Evolutionary conservation across 2,888 invertebrate species (phyloP).

Genomic region (Nomada flava): DNA sequence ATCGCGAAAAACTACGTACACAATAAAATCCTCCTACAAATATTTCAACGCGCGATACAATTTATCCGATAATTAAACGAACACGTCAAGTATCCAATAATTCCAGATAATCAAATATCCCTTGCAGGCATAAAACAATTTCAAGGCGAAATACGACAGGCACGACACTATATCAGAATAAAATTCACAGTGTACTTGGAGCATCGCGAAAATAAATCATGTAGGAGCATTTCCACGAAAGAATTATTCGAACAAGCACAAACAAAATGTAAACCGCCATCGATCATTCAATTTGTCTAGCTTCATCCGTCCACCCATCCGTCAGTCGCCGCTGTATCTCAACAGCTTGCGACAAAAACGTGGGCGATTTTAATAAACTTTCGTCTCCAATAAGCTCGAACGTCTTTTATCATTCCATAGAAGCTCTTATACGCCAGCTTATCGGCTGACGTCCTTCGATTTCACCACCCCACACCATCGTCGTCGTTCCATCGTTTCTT

Average conservation of each 20-base stretch:
- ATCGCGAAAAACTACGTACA: no score
- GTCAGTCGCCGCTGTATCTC: not conserved
- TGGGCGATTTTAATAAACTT: conserved; percentile 45
- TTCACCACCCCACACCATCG: not conserved
- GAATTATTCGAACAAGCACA: not conserved
- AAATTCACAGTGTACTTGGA: no score
- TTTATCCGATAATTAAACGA: no score
- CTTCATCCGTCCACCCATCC: not conserved
- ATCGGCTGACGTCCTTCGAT: conserved; percentile 28
- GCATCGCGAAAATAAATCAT: no score
- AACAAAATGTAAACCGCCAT: not conserved
- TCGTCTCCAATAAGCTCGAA: conserved; percentile 20
- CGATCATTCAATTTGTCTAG: not conserved
- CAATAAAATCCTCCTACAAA: no score
- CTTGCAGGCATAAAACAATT: no score
- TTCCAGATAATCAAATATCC: no score
- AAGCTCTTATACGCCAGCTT: conserved; percentile 31
- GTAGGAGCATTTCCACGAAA: no score
- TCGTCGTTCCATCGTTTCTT: conserved; percentile 24
- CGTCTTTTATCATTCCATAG: conserved; percentile 29
- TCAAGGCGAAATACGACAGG: no score
- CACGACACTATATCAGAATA: no score
- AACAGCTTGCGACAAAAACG: conserved; percentile 1
- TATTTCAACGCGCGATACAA: no score
- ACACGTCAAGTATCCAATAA: no score